A percentile compares a stretch with the other conserved stretches of the same genome.
Conservation (phyloP, 1,140 invertebrate species). For the Tribolium castaneum region DNA sequence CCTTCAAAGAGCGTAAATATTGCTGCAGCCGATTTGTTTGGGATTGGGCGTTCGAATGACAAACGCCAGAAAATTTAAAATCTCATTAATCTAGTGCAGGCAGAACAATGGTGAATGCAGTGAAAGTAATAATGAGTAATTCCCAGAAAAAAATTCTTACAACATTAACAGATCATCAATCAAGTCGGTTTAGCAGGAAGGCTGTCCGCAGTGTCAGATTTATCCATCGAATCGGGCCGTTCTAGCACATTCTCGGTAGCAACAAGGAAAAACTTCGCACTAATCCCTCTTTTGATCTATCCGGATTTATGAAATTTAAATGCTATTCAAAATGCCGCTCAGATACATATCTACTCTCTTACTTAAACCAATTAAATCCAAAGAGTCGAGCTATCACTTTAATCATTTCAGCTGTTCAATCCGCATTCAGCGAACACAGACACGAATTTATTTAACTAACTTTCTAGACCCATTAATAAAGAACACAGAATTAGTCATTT, state of each 20-base stretch:
- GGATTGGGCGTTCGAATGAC: not conserved
- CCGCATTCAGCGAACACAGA: not conserved
- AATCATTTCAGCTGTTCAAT: not conserved
- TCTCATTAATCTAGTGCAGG: not conserved
- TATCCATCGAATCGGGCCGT: not conserved
- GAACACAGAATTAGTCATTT: conserved; percentile 17
- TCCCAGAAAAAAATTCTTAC: conserved; percentile 1
- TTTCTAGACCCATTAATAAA: not conserved
- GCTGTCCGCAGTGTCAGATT: not conserved
- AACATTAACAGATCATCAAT: conserved; percentile 21
- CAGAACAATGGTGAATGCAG: not conserved
- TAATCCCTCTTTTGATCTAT: not conserved
- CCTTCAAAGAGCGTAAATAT: not conserved
- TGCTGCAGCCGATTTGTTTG: not conserved
- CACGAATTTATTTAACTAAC: not conserved
- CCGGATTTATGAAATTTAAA: not conserved
- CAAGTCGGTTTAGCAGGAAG: not conserved
- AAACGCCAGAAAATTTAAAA: not conserved
- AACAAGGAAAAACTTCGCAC: not conserved
- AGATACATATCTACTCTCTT: not conserved
- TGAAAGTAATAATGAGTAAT: not conserved
- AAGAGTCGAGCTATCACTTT: not conserved
- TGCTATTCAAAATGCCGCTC: not conserved
- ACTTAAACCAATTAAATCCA: not conserved
- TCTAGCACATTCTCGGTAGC: not conserved